A percentile compares a stretch with the other conserved stretches of the same genome.
Conservation (phyloP, 1,140 invertebrate species). For the Hyles euphorbiae region DNA sequence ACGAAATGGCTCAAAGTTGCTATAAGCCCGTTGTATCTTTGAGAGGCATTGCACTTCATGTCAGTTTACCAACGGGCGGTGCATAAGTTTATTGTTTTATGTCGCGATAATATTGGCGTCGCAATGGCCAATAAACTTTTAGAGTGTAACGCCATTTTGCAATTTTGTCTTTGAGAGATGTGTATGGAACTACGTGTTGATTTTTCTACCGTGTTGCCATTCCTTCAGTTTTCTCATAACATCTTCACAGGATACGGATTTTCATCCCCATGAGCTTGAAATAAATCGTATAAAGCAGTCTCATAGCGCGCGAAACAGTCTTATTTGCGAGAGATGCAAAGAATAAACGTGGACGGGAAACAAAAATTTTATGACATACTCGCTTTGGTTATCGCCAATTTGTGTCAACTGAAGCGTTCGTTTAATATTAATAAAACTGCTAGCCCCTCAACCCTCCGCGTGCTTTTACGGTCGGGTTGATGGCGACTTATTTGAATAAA, state of each 20-base stretch:
- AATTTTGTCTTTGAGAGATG: constrained; percentile 54
- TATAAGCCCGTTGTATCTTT: constrained; percentile 1
- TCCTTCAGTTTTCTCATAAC: too few relatives aligned
- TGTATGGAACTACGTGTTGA: constrained; percentile 43
- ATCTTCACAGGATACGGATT: too few relatives aligned
- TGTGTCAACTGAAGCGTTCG: constrained; percentile 70
- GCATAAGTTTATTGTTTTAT: constrained; percentile 48
- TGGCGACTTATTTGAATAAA: constrained; percentile 73
- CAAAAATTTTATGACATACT: constrained; percentile 53
- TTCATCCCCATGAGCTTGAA: too few relatives aligned
- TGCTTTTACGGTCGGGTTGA: constrained; percentile 68
- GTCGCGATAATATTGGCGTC: constrained; percentile 48
- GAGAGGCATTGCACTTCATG: constrained; percentile 23
- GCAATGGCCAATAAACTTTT: constrained; percentile 21
- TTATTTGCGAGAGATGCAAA: constrained; percentile 37
- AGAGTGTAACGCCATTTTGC: constrained; percentile 13
- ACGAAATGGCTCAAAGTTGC: too few relatives aligned
- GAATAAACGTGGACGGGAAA: constrained; percentile 43
- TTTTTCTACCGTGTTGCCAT: constrained; percentile 11
- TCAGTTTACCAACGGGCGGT: constrained; percentile 13
- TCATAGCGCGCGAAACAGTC: constrained; percentile 11
- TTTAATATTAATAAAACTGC: constrained; percentile 72
- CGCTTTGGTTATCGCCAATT: constrained; percentile 66
- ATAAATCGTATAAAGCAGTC: not conserved
- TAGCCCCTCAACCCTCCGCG: constrained; percentile 58